These are phyloP conservation scores for Oeneis ivallda DNA, from an alignment of 2,888 invertebrate species.

Conservation along the genomic window DNA sequence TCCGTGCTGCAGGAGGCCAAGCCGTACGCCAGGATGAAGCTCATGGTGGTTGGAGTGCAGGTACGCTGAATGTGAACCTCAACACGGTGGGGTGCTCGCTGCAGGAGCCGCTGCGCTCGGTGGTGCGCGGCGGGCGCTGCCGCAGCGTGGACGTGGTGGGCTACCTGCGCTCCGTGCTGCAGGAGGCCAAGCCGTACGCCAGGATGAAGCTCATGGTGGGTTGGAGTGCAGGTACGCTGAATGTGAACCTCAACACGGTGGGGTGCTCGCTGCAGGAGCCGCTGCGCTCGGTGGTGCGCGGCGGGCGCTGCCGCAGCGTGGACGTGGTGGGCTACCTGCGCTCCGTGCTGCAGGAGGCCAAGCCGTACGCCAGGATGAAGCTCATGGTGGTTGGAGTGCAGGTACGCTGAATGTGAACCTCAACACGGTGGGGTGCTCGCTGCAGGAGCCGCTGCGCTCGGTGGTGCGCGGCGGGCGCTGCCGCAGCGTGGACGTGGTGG, in stretches of 20 bases:
- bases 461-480: constrained; percentile 96
- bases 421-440: constrained; percentile 93
- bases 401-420: constrained; percentile 91
- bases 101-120: constrained; percentile 92
- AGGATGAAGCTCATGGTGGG: constrained; percentile 98
- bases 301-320: constrained; percentile 96
- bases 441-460: constrained; percentile 92
- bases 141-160: constrained; percentile 97
- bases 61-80: constrained; percentile 90
- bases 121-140: constrained; percentile 95
- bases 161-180: constrained; percentile 91
- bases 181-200: constrained; percentile 96
- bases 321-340: constrained; percentile 96
- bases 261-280: constrained; percentile 95
- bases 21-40: constrained; percentile 96
- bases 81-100: constrained; percentile 94
- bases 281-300: constrained; percentile 92
- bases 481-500: constrained; percentile 97
- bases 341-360: constrained; percentile 91
- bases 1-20: constrained; percentile 92
- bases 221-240: constrained; percentile 90
- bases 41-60: constrained; percentile 97
- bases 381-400: constrained; percentile 97
- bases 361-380: constrained; percentile 96
- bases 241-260: constrained; percentile 96